Base-by-base conservation (phyloP, 2,888 invertebrate species). In the Diaphora mendica region DNA sequence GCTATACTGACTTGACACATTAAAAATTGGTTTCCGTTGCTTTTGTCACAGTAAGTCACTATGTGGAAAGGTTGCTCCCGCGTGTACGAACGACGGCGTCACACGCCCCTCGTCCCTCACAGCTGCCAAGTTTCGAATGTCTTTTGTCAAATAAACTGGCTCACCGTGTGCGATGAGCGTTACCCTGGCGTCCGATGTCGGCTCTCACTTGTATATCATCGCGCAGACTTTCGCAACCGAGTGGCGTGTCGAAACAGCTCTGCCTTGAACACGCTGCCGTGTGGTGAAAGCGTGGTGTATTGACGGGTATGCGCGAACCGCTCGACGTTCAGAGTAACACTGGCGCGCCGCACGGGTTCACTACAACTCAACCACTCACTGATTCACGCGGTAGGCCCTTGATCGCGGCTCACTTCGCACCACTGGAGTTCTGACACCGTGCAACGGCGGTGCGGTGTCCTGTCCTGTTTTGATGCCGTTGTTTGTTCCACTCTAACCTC, bases 121-220 rank as follows among this genome's bases (percentile, higher is more conserved):
- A 90, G 91, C 87, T 90, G 89, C 90, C 90, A 90, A 92, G 93
- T 94, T 93, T 93, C 91, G 90, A 94, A 93, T 93, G 94, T 95
- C 95, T 93, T 90, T 92, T 87, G 90, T 91, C 64, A 86, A 88
- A 89, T 89, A 90, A 94, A 94, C 89, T 92, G 91, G 95, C 95
- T 93, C 95, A 95, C 95, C 95, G 93, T 90, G 91, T 88, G 90
- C 93, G 95, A 94, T 94, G 95, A 95, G 95, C 95, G 93, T 92
- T 94, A 94, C 93, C 92, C 93, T 91, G 92, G 88, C 92, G 93
- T 92, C 89, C 87, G 88, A 90, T 91, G 91, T 88, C 90, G 89
- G 92, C 94, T 95, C 95, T 95, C 95, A 95, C 95, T 95, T 95
- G 92, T 95, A 95, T 94, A 95, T 95, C 95, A 95, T 95, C 94